These are phyloP conservation scores for Alethe diademata DNA, from an alignment of 2,113 vertebrate species.

Conservation along the genomic window DNA sequence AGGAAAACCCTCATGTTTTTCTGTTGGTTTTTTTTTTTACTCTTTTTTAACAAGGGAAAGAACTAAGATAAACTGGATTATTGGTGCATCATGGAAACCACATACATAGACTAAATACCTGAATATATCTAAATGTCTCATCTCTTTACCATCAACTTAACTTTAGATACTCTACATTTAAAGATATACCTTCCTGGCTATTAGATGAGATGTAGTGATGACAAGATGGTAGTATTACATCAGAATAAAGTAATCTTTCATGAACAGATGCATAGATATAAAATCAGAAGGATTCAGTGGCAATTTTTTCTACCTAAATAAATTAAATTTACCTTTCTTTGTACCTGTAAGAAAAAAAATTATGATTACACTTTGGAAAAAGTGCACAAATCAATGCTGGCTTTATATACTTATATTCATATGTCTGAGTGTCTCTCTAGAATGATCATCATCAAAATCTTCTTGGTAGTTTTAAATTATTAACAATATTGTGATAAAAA, in stretches of 20 bases:
- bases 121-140: background rate
- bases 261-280: background rate
- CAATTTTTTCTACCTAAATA: background rate
- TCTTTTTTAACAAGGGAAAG: background rate
- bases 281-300: background rate
- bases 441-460: background rate
- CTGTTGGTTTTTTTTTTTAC: fast-evolving
- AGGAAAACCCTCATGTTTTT: fast-evolving
- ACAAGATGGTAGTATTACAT: background rate
- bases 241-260: background rate
- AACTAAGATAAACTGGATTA: background rate
- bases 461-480: background rate
- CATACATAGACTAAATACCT: background rate
- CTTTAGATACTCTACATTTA: background rate
- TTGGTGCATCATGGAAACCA: background rate
- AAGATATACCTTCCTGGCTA: background rate
- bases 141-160: background rate
- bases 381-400: fast-evolving
- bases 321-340: background rate
- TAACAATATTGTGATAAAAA: background rate
- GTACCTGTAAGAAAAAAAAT: background rate
- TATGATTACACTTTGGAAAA: background rate
- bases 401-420: background rate
- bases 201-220: background rate
- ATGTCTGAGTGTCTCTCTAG: background rate